These are phyloP conservation scores for Drosophila kurseongensis DNA, from an alignment of 1,140 invertebrate genomes.

Conservation along the genomic window DNA sequence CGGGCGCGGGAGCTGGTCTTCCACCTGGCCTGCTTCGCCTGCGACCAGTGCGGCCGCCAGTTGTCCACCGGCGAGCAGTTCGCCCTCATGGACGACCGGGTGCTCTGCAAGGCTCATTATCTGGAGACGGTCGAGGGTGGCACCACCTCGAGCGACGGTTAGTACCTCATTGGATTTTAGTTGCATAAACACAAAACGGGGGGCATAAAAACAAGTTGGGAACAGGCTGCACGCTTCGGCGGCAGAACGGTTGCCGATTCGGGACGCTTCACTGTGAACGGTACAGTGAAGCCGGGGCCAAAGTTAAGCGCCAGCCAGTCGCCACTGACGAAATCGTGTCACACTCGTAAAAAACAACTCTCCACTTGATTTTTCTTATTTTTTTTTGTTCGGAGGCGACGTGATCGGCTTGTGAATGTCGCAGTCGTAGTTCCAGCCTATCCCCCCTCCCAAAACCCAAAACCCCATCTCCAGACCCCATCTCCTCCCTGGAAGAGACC, in stretches of 20 bases:
- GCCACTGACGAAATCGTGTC: slow-evolving; percentile 80
- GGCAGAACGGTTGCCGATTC: slow-evolving; percentile 71
- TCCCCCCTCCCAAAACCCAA: neutral
- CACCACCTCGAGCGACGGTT: slow-evolving; percentile 94
- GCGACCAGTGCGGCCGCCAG: slow-evolving; percentile 98
- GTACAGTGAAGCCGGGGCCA: slow-evolving; percentile 30
- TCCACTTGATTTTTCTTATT: slow-evolving; percentile 13
- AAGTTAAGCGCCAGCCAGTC: slow-evolving; percentile 67
- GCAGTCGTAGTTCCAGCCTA: neutral
- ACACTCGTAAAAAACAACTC: slow-evolving; percentile 63
- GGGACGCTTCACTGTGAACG: slow-evolving; percentile 60
- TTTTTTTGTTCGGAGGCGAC: slow-evolving; percentile 50
- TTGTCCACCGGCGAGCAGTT: slow-evolving; percentile 99
- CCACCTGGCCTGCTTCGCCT: slow-evolving; percentile 99
- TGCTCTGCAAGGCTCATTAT: slow-evolving; percentile 98
- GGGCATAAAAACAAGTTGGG: slow-evolving; percentile 45
- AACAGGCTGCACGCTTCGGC: slow-evolving; percentile 63
- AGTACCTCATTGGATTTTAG: slow-evolving; percentile 46
- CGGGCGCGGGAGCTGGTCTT: slow-evolving; percentile 97
- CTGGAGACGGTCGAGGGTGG: slow-evolving; percentile 96
- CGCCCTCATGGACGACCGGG: slow-evolving; percentile 95
- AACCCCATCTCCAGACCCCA: neutral
- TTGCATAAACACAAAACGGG: slow-evolving; percentile 2
- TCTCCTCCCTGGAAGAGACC: slow-evolving; percentile 44
- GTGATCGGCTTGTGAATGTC: slow-evolving; percentile 74